Evolutionary conservation across 1,140 invertebrate genomes (phyloP).

Genomic region (Cepaea nemoralis): DNA sequence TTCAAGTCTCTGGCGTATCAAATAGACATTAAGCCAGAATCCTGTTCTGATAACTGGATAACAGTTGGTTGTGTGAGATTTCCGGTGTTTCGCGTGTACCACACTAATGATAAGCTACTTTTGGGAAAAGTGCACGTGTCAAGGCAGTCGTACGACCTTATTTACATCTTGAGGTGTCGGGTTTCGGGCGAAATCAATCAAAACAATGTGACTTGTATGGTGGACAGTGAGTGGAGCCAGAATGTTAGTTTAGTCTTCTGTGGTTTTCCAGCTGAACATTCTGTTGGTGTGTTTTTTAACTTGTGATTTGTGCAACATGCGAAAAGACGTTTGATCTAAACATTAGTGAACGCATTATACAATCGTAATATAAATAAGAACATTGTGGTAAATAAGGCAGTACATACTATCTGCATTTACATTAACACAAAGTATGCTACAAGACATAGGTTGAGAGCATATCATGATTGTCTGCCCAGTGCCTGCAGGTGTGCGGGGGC

Average conservation of each 20-base stretch:
- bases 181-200: neutral
- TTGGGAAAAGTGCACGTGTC: neutral
- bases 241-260: neutral
- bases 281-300: neutral
- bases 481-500: too few relatives aligned
- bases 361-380: too few relatives aligned
- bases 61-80: neutral
- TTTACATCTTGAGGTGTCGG: neutral
- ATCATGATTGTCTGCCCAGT: too few relatives aligned
- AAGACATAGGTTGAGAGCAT: too few relatives aligned
- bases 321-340: too few relatives aligned
- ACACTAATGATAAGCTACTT: neutral
- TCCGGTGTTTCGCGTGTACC: neutral
- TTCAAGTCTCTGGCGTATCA: neutral
- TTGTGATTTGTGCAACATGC: too few relatives aligned
- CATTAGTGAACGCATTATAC: too few relatives aligned
- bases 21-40: neutral
- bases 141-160: neutral
- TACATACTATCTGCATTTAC: too few relatives aligned
- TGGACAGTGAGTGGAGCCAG: neutral
- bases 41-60: neutral
- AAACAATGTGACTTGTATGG: neutral
- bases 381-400: too few relatives aligned
- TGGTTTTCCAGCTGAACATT: neutral
- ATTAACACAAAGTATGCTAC: too few relatives aligned